phyloP scores from a whole-genome alignment of 2,797 vertebrate genomes.

The Clamator glandarius region DNA sequence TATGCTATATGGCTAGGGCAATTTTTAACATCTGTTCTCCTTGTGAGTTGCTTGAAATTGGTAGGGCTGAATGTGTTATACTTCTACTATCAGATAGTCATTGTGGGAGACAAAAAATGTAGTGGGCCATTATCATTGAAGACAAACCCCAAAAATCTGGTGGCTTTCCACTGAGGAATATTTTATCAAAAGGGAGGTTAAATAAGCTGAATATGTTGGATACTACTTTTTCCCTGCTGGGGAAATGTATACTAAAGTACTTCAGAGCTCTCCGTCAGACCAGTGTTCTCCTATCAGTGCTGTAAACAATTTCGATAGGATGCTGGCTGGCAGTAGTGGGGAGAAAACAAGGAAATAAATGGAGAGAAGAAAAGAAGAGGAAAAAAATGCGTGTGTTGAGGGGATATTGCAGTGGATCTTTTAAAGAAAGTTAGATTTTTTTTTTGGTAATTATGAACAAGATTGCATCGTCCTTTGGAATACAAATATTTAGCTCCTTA shows the following conservation, averaged over 20 bases:
- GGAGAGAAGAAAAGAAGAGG: background rate
- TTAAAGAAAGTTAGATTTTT: background rate
- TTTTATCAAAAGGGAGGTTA: slow-evolving; percentile 30
- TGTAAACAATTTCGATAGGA: background rate
- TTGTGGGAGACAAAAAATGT: background rate
- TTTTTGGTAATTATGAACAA: background rate
- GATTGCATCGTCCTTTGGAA: background rate
- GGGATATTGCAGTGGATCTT: background rate
- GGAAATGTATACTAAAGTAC: background rate
- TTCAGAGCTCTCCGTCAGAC: background rate
- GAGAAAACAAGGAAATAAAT: background rate
- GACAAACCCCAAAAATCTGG: background rate
- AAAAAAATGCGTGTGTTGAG: background rate
- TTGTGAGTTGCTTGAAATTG: slow-evolving; percentile 31
- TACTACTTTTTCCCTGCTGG: background rate
- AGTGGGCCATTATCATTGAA: background rate
- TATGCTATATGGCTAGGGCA: background rate
- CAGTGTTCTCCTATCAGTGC: background rate
- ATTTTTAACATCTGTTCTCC: slow-evolving; percentile 52
- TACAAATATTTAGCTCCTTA: background rate
- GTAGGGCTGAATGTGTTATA: slow-evolving; percentile 13
- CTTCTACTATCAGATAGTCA: background rate
- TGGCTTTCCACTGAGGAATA: background rate
- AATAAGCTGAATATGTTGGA: background rate
- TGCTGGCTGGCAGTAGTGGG: background rate